Evolutionary conservation across 2,113 vertebrate genomes (phyloP).

Genomic region (Peromyscus maniculatus): DNA sequence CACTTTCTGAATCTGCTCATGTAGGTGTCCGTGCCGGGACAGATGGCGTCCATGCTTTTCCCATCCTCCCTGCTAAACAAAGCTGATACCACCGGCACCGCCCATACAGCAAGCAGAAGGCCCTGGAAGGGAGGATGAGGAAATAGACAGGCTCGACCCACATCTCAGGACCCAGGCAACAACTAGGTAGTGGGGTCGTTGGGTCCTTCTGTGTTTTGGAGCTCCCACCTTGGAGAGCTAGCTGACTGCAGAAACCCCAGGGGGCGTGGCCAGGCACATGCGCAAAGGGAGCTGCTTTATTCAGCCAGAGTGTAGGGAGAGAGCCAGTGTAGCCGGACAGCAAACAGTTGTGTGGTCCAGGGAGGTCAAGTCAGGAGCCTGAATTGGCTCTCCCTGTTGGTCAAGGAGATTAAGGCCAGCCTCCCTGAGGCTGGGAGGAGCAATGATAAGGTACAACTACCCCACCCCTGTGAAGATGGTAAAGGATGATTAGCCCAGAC

Average conservation of each 20-base stretch:
- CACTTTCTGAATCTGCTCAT: background rate
- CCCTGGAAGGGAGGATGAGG: background rate
- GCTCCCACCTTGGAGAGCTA: background rate
- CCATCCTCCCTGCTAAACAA: background rate
- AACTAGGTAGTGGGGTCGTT: rapidly evolving
- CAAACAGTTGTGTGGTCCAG: background rate
- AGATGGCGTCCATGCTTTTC: background rate
- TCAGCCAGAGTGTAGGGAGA: background rate
- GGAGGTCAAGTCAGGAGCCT: background rate
- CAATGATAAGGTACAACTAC: background rate
- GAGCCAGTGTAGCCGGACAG: background rate
- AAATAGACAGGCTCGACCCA: background rate
- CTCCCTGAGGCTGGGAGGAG: background rate
- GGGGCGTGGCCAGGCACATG: background rate
- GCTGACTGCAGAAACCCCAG: background rate
- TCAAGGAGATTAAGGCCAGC: background rate
- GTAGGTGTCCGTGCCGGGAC: background rate
- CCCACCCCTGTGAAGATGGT: background rate
- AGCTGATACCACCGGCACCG: rapidly evolving
- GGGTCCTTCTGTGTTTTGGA: background rate
- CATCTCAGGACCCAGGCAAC: background rate
- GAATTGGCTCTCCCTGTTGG: background rate
- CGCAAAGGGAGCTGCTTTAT: background rate
- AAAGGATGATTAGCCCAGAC: background rate
- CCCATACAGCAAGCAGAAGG: background rate